Evolutionary conservation across 2,888 invertebrate species (phyloP).

Genomic region (Corbicula japonica): DNA sequence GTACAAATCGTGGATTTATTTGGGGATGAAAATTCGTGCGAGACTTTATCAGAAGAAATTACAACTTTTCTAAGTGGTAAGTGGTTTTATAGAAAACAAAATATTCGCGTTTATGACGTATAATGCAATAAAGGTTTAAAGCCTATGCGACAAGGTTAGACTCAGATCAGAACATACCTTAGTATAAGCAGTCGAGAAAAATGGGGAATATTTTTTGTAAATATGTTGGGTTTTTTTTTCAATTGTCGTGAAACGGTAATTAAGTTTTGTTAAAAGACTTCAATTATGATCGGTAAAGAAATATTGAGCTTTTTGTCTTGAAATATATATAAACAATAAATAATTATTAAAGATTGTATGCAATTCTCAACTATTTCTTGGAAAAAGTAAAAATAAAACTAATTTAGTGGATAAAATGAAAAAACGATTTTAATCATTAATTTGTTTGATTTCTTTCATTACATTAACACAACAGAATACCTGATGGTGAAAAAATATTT

Average conservation of each 20-base stretch:
- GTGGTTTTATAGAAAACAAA: background rate
- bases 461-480: too few species aligned
- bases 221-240: background rate
- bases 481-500: too few species aligned
- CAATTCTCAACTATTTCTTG: too few species aligned
- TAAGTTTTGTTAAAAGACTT: too few species aligned
- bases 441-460: too few species aligned
- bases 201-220: background rate
- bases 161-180: background rate
- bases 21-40: constrained; percentile 32
- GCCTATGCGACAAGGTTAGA: background rate
- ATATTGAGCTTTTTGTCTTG: too few species aligned
- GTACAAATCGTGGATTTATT: constrained; percentile 26
- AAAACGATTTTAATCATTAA: too few species aligned
- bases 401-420: too few species aligned
- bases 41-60: constrained; percentile 24
- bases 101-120: background rate
- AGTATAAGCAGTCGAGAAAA: background rate
- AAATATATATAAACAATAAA: too few species aligned
- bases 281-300: too few species aligned
- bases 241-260: constrained; percentile 9
- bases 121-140: background rate
- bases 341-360: too few species aligned
- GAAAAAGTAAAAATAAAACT: too few species aligned
- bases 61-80: constrained; percentile 37